Base-by-base conservation (phyloP, 1,140 invertebrate genomes). In the Papilio polyxenes region DNA sequence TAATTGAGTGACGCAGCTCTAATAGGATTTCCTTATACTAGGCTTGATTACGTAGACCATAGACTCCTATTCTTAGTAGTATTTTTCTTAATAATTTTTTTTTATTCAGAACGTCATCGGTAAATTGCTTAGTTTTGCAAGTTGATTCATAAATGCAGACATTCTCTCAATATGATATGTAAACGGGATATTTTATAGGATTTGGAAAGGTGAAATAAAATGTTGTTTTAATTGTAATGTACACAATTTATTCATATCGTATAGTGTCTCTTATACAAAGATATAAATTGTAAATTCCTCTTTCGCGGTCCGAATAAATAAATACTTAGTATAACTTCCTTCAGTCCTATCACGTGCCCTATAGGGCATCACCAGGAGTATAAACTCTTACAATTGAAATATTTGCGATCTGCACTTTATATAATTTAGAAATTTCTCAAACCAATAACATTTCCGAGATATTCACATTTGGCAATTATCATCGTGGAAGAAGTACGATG, bases 161-260 rank as follows among this genome's bases (percentile, higher is more conserved):
- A 44, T 6, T 44, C 40, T 44, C 4, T 44, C 4, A 6, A 44
- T 44, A 6, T 44, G 3, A 44, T 7, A 44, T 1, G 3, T 44
- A 44, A 13, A 7, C 51, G 11, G 75, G n/a, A 75, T 17, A 15
- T 9, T 74, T 74, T 51, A 77, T 49, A 8, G 75, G 75, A 69
- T 56, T 44, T 72, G 49, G 59, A n/a, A 75, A 51, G 81, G 79
- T 80, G 65, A 92, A 93, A 92, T 91, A 88, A 93, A 94, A 93
- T 90, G 80, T 84, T 86, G 83, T 56, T 84, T 83, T 90, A 91
- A 87, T 92, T 92, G 87, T 92, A 92, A 93, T 93, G 92, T 94
- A 94, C 93, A 94, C 93, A 94, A 94, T 94, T 93, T 94, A 94
- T 94, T 94, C 84, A 92, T 93, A 93, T 94, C 93, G 92, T 92